Conservation (phyloP, 2,113 vertebrate species). For the Catagonus wagneri region DNA sequence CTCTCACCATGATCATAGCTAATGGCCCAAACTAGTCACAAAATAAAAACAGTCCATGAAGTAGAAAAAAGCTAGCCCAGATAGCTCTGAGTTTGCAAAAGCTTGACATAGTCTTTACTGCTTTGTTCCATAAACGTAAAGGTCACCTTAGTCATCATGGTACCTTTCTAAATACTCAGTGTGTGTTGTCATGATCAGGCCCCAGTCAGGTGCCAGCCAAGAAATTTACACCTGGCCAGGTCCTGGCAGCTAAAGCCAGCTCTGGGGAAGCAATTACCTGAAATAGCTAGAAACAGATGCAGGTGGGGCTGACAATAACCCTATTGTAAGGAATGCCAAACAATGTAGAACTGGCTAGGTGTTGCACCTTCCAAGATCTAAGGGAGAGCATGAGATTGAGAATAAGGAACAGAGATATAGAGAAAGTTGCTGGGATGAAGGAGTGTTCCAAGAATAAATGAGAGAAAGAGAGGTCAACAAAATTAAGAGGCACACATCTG, state of each 20-base stretch:
- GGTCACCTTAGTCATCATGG: background rate
- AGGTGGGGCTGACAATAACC: background rate
- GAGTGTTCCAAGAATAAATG: background rate
- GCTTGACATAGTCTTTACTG: background rate
- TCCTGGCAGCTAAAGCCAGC: background rate
- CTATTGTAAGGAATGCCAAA: background rate
- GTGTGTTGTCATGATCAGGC: background rate
- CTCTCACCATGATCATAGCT: background rate
- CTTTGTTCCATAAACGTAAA: background rate
- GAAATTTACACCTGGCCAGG: background rate
- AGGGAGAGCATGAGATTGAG: background rate
- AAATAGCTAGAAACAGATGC: slow-evolving; percentile 47
- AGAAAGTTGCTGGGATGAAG: background rate
- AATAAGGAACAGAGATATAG: background rate
- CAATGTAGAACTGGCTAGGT: background rate
- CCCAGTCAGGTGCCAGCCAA: background rate
- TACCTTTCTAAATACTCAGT: slow-evolving; percentile 38
- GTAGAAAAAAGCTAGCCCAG: background rate
- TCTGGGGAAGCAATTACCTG: background rate
- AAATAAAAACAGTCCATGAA: slow-evolving; percentile 31
- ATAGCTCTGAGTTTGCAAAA: background rate
- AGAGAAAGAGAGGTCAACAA: background rate
- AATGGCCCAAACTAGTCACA: background rate
- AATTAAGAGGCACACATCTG: background rate
- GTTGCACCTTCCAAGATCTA: slow-evolving; percentile 42